phyloP scores from a whole-genome alignment of 2,113 vertebrate species.

The Manacus vitellinus region DNA sequence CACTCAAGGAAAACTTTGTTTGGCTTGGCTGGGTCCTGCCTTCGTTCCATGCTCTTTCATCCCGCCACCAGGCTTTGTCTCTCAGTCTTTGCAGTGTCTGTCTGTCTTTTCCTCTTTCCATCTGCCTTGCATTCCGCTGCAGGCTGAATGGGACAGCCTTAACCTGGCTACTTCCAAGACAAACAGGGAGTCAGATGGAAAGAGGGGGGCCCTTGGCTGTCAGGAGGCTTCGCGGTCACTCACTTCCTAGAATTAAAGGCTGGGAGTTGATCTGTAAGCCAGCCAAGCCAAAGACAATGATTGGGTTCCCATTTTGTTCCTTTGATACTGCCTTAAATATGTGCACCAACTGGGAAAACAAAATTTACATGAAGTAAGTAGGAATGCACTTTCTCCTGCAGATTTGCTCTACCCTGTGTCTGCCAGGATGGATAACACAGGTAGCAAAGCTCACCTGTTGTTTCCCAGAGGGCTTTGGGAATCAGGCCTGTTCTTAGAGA shows the following conservation, averaged over 20 bases:
- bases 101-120: background rate
- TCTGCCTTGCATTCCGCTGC: background rate
- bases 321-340: background rate
- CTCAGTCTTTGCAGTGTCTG: background rate
- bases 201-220: background rate
- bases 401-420: background rate
- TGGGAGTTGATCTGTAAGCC: conserved; percentile 12
- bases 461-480: background rate
- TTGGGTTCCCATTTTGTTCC: conserved; percentile 23
- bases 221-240: background rate
- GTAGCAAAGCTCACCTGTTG: background rate
- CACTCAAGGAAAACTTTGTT: conserved; percentile 63
- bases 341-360: background rate
- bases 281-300: conserved; percentile 22
- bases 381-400: background rate
- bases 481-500: background rate
- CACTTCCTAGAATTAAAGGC: conserved; percentile 50
- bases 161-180: conserved; percentile 33
- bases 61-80: background rate
- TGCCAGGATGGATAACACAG: background rate
- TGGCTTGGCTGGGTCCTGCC: conserved; percentile 57
- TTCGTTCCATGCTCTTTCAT: conserved; percentile 13
- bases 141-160: background rate
- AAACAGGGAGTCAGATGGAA: background rate
- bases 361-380: background rate